phyloP scores from a whole-genome alignment of 37 sponge, comb jelly and placozoan genomes.

The Ephydatia muelleri region DNA sequence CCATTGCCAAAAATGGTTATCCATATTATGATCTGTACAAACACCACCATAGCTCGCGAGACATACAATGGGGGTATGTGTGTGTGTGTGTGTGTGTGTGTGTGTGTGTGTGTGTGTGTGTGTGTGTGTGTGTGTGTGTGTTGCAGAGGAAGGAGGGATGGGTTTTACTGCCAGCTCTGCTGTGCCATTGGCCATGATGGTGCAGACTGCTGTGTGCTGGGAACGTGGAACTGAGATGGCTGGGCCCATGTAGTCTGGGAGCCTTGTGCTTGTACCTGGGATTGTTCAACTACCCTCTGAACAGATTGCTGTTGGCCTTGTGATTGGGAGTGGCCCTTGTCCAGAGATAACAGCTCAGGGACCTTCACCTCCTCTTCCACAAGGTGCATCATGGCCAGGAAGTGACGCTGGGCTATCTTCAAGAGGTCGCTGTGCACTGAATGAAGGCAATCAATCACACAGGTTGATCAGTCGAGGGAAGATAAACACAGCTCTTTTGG shows the following conservation, averaged over 20 bases:
- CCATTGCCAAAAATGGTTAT: background rate
- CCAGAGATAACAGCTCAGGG: background rate
- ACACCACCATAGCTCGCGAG: too few relatives aligned
- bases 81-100: too few relatives aligned
- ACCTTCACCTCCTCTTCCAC: slow-evolving; percentile 18
- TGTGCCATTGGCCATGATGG: background rate
- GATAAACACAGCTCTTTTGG: too few relatives aligned
- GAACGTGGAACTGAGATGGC: background rate
- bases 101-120: too few relatives aligned
- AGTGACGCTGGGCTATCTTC: slow-evolving; percentile 55
- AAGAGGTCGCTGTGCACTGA: slow-evolving; percentile 50
- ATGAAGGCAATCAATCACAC: too few relatives aligned
- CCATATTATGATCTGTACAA: background rate
- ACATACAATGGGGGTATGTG: too few relatives aligned
- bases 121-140: too few relatives aligned
- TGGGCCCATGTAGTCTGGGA: background rate
- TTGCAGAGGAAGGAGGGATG: too few relatives aligned
- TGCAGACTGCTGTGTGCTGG: background rate
- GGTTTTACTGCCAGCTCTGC: background rate
- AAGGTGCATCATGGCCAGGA: slow-evolving; percentile 55
- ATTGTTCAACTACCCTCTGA: background rate
- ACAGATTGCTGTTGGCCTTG: background rate
- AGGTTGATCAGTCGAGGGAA: too few relatives aligned
- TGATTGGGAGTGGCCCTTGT: background rate
- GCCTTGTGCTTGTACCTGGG: background rate